Base-by-base conservation (phyloP, 2,888 invertebrate species). In the Rambutsinella grinnellia region DNA sequence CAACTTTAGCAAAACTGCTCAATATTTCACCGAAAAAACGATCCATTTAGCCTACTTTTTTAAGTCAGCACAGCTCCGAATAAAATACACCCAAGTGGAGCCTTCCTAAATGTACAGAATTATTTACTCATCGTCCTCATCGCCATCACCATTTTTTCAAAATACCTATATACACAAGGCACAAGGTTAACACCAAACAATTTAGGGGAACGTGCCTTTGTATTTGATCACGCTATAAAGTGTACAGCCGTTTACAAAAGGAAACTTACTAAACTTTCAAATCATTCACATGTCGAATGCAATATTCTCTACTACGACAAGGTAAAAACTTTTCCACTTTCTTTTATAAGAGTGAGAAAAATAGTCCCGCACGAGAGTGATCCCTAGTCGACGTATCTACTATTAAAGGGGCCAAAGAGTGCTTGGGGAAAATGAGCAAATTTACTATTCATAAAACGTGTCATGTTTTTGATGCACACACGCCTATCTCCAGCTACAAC, bases 371-470 rank as follows among this genome's bases (percentile, higher is more conserved):
- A 5, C 5, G 51, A 10, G 51, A 17, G 54, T 56, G 26, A 27
- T 56, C 28, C 56, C 56, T 28, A 56, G 56, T 56, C 44, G 58
- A 36, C 6, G 21, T 44, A 58, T 58, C 24, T 5, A 58, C 3
- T n/a, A 19, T 60, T 24, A 60, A 46, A 46, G 46, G 47, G 47
- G 46, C 19, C 17, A 56, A 27, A 28, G 47, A 69, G 53, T 21
- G 17, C 10, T 49, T 2, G 17, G 68, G 26, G 26, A 66, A 47
- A 27, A 47, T 58, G 44, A 19, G 36, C 24, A 60, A 69, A 69
- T 69, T 69, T 60, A 53, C 58, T 69, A 68, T 60, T 69, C 68
- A 69, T 69, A 69, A 69, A 69, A 60, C 36, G 49, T 62, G 67
- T 58, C 67, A 60, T 60, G 60, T 58, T 69, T n/a, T 58, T 69